Evolutionary conservation across 2,797 vertebrate genomes (phyloP).

Genomic region (Pangasius mekongensis): DNA sequence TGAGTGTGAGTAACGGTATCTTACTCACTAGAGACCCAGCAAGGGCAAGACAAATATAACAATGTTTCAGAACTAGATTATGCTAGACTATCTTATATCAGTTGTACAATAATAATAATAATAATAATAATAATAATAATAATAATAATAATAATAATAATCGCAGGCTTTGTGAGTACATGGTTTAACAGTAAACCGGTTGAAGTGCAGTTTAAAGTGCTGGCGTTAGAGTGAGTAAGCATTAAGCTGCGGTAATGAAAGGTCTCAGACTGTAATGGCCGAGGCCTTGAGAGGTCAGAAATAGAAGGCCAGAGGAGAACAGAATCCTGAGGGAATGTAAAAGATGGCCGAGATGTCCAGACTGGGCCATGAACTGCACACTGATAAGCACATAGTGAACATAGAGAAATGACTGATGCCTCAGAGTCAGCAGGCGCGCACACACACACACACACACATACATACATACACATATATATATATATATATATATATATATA

Average conservation of each 20-base stretch:
- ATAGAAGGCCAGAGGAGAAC: constrained; percentile 45
- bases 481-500: no score
- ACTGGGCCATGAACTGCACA: constrained; percentile 47
- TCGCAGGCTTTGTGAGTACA: not conserved
- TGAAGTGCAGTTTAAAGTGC: not conserved
- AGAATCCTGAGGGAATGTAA: constrained; percentile 44
- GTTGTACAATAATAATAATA: not conserved
- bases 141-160: not conserved
- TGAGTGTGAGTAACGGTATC: not conserved
- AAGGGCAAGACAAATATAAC: not conserved
- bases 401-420: constrained; percentile 44
- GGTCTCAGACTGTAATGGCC: not conserved
- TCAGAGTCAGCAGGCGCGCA: constrained; percentile 21
- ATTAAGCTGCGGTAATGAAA: constrained; percentile 1
- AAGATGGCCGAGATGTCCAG: constrained; percentile 35
- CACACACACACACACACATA: constrained; percentile 17
- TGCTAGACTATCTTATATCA: not conserved
- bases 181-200: not conserved
- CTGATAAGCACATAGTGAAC: constrained; percentile 49
- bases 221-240: not conserved
- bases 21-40: not conserved
- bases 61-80: not conserved
- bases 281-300: constrained; percentile 46
- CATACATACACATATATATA: not conserved
- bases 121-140: not conserved